A percentile compares a stretch with the other conserved stretches of the same genome.
phyloP scores from a whole-genome alignment of 2,888 invertebrate genomes.

The Drosophila dives region DNA sequence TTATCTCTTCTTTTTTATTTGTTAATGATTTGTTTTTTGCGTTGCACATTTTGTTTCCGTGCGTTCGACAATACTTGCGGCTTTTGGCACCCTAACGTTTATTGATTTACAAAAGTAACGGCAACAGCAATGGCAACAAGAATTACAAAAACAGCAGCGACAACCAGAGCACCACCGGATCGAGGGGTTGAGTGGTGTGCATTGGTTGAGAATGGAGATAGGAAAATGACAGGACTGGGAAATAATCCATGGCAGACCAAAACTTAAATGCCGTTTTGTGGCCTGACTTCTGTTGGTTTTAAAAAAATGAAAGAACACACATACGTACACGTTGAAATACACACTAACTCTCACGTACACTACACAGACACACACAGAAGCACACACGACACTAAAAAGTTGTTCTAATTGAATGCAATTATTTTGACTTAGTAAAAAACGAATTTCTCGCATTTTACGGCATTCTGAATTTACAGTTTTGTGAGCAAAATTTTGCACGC shows the following conservation, averaged over 20 bases:
- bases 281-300: slow-evolving; percentile 60
- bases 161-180: slow-evolving; percentile 36
- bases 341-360: not conserved
- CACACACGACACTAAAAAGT: slow-evolving; percentile 6
- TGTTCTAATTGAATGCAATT: slow-evolving; percentile 50
- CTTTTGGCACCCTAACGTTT: slow-evolving; percentile 77
- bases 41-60: slow-evolving; percentile 25
- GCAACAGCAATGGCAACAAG: slow-evolving; percentile 39
- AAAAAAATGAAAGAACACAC: slow-evolving; percentile 17
- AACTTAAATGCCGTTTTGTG: slow-evolving; percentile 74
- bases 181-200: slow-evolving; percentile 1
- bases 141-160: slow-evolving; percentile 35
- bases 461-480: slow-evolving; percentile 44
- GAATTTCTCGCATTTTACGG: slow-evolving; percentile 15
- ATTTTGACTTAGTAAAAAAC: slow-evolving; percentile 30
- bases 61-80: slow-evolving; percentile 65
- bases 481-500: slow-evolving; percentile 51
- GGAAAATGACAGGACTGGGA: slow-evolving; percentile 53
- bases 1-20: not conserved
- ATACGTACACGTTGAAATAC: slow-evolving; percentile 2
- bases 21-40: slow-evolving; percentile 9
- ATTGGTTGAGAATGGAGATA: slow-evolving; percentile 6
- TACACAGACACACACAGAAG: slow-evolving; percentile 10
- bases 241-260: slow-evolving; percentile 65
- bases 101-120: slow-evolving; percentile 77